Evolutionary conservation across 1,140 invertebrate genomes (phyloP), one percentile per base, ranked within the genome.

Genomic region (Bradynema listronoti): DNA sequence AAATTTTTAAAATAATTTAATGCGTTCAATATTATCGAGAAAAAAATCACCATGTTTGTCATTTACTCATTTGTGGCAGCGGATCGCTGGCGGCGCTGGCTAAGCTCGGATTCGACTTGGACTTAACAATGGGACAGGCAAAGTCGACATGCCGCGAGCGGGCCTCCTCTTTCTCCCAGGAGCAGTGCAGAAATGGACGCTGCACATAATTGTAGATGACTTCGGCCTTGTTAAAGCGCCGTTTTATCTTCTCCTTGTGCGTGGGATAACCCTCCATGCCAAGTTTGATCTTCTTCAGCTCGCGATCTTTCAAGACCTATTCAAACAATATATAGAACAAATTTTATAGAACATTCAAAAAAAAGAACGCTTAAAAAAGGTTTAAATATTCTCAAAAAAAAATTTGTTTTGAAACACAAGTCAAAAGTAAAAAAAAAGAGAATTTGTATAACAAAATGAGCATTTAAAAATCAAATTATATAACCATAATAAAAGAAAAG

Each of bases 131-230:
- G 1, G 74, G 74, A 41, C 73, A 77, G 6, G 74, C 74, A 79
- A 99, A 99, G 80, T 99, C 95, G 0, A 99, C 95, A 80, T 99
- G 95, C 4, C 95, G 85, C 78, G 90, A 94, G 75, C 95, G 96
- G 0, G 92, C 92, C 78, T 99, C 95, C 76, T 99, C 93, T 71
- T 98, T 98, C 78, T 99, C 95, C 95, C 95, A 99, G 0, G 92
- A 97, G 90, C 98, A 95, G 70, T 94, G 90, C 43, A 99, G 90
- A 78, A 99, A 99, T 0, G 95, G 94, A n/a, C 95, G 83, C 78
- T 99, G 95, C 0, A 98, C 93, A 79, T 99, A 99, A 80, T 97
- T 97, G 81, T 99, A 99, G 62, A 97, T 94, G 0, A 97, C 94
- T 80, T 81, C 83, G 1, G 89, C 87, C 34, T 90, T 82, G 11